Base-by-base conservation (phyloP, 2,888 invertebrate species). In the Thymelicus sylvestris region DNA sequence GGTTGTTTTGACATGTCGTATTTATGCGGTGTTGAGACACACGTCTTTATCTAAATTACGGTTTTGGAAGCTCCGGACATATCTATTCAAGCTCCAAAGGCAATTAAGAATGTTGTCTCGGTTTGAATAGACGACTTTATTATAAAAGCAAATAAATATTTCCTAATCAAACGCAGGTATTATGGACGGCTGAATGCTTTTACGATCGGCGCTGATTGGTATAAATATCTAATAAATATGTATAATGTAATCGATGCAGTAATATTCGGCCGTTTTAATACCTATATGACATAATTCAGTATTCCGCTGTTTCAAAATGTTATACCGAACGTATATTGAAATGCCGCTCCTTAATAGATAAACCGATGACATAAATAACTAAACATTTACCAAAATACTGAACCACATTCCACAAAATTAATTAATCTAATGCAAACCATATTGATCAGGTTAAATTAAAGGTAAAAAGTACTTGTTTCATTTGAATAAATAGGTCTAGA, bases 11-110 rank as follows among this genome's bases (percentile, higher is more conserved):
- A 90, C 90, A 84, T 79, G 81, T 86, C 79, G 86, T 90, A 90
- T 92, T 90, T 89, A 91, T 89, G 84, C 86, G 80, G 84, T 88
- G 88, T 89, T 85, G 81, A 82, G 82, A 85, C 86, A 86, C 84
- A 84, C 85, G 81, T 79, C 82, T 81, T 92, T 91, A 93, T 92
- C 93, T 92, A 89, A 92, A 92, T 90, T 85, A 89, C 88, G 81
- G 82, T 84, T 84, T 89, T 91, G 91, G 92, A 86, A 91, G 92
- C 91, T 83, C 83, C 82, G 76, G 80, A 85, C 83, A 83, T 86
- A 86, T 89, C 89, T 87, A 85, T 85, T 80, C 75, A 75, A 79
- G 79, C 77, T 78, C 80, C 79, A 76, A 79, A 81, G 84, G 86
- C 87, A 86, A 89, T 90, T 89, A 88, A 83, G 85, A 83, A 81